A percentile compares a stretch with the other conserved stretches of the same genome.
Conservation (phyloP, 2,113 vertebrate genomes). For the Chaetorhynchus papuensis region DNA sequence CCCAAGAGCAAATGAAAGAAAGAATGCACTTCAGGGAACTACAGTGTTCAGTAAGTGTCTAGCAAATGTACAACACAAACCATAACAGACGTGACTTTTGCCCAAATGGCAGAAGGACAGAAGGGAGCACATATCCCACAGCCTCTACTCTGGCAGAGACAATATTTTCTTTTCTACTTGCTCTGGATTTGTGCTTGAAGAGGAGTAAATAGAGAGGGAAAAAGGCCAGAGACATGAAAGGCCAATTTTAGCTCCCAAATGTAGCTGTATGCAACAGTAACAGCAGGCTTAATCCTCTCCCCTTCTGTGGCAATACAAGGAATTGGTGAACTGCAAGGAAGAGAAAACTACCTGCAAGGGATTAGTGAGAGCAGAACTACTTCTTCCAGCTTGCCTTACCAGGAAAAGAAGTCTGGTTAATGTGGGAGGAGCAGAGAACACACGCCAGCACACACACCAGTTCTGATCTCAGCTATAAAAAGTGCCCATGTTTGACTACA, state of each 20-base stretch:
- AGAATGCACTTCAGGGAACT: background rate
- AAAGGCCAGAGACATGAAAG: background rate
- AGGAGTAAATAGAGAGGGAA: background rate
- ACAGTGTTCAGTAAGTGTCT: background rate
- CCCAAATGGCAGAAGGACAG: background rate
- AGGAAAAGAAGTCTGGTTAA: background rate
- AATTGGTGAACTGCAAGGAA: background rate
- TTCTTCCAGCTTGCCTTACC: background rate
- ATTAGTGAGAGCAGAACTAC: background rate
- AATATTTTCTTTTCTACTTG: background rate
- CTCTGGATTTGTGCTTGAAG: background rate
- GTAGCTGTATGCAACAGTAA: background rate
- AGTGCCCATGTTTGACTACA: background rate
- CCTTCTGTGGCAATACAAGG: background rate
- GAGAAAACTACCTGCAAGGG: background rate
- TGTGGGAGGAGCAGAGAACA: background rate
- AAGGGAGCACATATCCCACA: background rate
- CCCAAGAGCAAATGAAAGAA: background rate
- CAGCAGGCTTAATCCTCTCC: background rate
- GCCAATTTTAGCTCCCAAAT: background rate
- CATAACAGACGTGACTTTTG: background rate
- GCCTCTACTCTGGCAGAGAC: background rate
- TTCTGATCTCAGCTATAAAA: background rate
- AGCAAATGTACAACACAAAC: background rate
- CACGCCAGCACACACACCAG: background rate